phyloP scores from a whole-genome alignment of 2,113 vertebrate species.

The Eptesicus fuscus region DNA sequence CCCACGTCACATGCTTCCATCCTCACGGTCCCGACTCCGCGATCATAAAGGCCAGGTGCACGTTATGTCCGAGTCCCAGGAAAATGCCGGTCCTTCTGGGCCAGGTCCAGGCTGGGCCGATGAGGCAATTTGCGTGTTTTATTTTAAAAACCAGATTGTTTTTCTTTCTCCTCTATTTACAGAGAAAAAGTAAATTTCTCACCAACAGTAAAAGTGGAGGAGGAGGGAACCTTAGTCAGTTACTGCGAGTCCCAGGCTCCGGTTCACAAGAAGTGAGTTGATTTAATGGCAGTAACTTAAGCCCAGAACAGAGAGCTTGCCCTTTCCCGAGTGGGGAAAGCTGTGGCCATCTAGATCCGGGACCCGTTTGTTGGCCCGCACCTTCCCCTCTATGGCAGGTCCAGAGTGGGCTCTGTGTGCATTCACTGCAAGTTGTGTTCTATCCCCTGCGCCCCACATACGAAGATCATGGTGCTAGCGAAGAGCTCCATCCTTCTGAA shows the following conservation, averaged over 20 bases:
- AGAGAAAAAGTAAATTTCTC: conserved; percentile 92
- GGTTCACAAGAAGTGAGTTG: conserved; percentile 94
- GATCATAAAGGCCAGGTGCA: accelerated
- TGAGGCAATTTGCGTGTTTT: not conserved
- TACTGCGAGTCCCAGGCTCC: conserved; percentile 98
- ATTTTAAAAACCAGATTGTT: not conserved
- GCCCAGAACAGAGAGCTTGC: no score
- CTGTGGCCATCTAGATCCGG: accelerated
- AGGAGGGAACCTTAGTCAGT: no score
- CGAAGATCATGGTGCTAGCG: accelerated
- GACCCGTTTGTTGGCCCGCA: accelerated
- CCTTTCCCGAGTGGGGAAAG: accelerated
- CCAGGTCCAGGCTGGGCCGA: accelerated
- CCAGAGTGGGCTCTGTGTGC: accelerated
- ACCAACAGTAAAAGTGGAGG: conserved; percentile 90
- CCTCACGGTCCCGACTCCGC: accelerated
- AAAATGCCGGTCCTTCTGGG: accelerated
- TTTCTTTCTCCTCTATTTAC: conserved; percentile 47
- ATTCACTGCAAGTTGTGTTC: not conserved
- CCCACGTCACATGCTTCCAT: accelerated
- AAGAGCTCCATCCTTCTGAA: not conserved
- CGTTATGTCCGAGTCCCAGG: no score
- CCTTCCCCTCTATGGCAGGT: accelerated
- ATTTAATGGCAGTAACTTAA: not conserved
- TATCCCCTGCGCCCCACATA: not conserved